Conservation (phyloP, 2,888 invertebrate genomes). For the Deladenus siricidicola region DNA sequence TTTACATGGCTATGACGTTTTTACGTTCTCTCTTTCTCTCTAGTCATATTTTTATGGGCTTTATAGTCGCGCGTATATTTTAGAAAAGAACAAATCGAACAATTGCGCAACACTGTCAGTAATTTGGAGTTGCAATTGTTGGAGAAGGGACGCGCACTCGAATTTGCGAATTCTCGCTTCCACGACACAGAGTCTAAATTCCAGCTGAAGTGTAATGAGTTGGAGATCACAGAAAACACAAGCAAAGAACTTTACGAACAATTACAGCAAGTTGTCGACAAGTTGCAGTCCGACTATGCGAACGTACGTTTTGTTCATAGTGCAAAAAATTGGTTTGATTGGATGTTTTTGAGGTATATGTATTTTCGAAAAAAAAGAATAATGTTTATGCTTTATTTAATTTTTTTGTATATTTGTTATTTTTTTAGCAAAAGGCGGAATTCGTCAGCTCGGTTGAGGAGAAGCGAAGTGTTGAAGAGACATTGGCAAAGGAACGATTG, state of each 20-base stretch:
- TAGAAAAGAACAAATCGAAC: conserved; percentile 8
- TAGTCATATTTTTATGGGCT: background rate
- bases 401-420: too few species aligned
- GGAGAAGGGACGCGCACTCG: conserved; percentile 2
- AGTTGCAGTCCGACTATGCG: conserved; percentile 11
- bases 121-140: conserved; percentile 9
- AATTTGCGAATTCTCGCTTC: background rate
- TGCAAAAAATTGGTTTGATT: too few species aligned
- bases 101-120: conserved; percentile 13
- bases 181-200: conserved; percentile 7
- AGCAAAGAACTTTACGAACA: conserved; percentile 1
- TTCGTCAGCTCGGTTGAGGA: too few species aligned
- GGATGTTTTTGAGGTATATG: too few species aligned
- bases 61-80: too few species aligned
- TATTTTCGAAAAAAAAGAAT: too few species aligned
- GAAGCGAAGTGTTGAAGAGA: too few species aligned
- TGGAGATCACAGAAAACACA: conserved; percentile 5
- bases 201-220: conserved; percentile 6
- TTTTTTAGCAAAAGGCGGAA: too few species aligned
- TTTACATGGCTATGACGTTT: too few species aligned
- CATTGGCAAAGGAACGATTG: too few species aligned
- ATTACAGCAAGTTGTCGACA: conserved; percentile 1
- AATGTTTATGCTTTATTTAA: too few species aligned
- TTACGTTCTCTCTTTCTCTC: background rate
- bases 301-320: background rate